Percentiles rank a stretch among this genome's conserved stretches.
Evolutionary conservation across 2,797 vertebrate genomes (phyloP).

Genomic region (Paratrypauchen microcephalus): DNA sequence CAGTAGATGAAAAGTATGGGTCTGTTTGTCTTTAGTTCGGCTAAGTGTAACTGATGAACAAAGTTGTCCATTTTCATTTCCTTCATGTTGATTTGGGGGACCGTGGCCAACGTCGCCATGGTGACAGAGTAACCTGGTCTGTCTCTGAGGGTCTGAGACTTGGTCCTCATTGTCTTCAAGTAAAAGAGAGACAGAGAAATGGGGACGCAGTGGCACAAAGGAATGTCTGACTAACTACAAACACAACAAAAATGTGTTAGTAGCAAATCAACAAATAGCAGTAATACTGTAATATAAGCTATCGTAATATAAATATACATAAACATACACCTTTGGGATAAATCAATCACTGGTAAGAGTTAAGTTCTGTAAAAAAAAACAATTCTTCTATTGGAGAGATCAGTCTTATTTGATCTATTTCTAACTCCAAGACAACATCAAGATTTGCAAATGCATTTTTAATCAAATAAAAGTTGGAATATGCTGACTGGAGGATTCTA

Average conservation of each 20-base stretch:
- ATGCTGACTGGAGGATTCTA: no score
- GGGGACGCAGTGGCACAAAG: slow-evolving; percentile 5
- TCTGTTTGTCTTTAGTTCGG: slow-evolving; percentile 24
- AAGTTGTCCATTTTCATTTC: slow-evolving; percentile 36
- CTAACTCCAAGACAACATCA: no score
- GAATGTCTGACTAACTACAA: background rate
- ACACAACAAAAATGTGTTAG: background rate
- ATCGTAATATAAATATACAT: background rate
- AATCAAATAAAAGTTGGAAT: no score
- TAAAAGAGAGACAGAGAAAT: slow-evolving; percentile 17
- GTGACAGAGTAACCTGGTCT: slow-evolving; percentile 53
- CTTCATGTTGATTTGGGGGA: slow-evolving; percentile 44
- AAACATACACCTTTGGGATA: no score
- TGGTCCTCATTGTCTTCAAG: slow-evolving; percentile 42
- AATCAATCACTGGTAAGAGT: no score
- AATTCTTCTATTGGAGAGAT: no score
- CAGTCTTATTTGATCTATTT: no score
- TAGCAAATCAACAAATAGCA: background rate
- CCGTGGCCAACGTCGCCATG: slow-evolving; percentile 53
- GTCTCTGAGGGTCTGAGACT: slow-evolving; percentile 47
- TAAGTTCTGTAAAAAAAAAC: no score
- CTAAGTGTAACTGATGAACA: slow-evolving; percentile 36
- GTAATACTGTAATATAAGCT: no score
- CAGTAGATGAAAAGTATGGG: background rate
- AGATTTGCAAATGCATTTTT: no score